A percentile compares a stretch with the other conserved stretches of the same genome.
phyloP scores from a whole-genome alignment of 2,797 vertebrate genomes.

The Caiman crocodilus region DNA sequence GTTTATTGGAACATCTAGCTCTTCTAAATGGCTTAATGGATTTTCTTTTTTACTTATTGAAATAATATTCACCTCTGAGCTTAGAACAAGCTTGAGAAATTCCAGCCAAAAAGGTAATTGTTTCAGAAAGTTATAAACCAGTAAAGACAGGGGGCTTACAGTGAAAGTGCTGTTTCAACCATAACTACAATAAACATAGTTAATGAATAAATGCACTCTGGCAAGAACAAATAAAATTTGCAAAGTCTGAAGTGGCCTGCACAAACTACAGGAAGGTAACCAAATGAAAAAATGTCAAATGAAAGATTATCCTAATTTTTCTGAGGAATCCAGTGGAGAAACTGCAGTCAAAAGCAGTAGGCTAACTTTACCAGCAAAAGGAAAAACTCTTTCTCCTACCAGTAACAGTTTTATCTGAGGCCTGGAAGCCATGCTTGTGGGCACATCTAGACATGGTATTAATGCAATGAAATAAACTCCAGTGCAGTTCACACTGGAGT shows the following conservation, averaged over 20 bases:
- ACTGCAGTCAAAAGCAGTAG: slow-evolving; percentile 50
- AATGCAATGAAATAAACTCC: too few species aligned
- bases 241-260: slow-evolving; percentile 65
- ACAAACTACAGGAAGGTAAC: slow-evolving; percentile 71
- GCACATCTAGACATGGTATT: too few species aligned
- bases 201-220: slow-evolving; percentile 77
- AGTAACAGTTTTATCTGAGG: slow-evolving; percentile 22
- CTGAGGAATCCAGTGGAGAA: slow-evolving; percentile 53
- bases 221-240: slow-evolving; percentile 76
- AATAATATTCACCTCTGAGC: slow-evolving; percentile 77
- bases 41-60: slow-evolving; percentile 75
- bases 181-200: slow-evolving; percentile 77
- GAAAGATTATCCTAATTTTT: slow-evolving; percentile 65
- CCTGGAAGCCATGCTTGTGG: neutral
- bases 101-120: slow-evolving; percentile 79
- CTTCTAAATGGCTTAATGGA: slow-evolving; percentile 77
- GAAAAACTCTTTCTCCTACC: slow-evolving; percentile 45
- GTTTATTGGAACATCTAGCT: slow-evolving; percentile 74
- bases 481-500: too few species aligned
- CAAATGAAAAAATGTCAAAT: slow-evolving; percentile 76
- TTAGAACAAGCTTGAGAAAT: slow-evolving; percentile 76
- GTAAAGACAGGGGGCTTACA: slow-evolving; percentile 73
- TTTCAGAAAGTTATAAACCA: slow-evolving; percentile 80
- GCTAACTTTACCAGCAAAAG: slow-evolving; percentile 36
- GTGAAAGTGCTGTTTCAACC: slow-evolving; percentile 76